Evolutionary conservation across 2,797 vertebrate genomes (phyloP), one percentile per base, ranked within the genome.

Genomic region (Denticeps clupeoides): DNA sequence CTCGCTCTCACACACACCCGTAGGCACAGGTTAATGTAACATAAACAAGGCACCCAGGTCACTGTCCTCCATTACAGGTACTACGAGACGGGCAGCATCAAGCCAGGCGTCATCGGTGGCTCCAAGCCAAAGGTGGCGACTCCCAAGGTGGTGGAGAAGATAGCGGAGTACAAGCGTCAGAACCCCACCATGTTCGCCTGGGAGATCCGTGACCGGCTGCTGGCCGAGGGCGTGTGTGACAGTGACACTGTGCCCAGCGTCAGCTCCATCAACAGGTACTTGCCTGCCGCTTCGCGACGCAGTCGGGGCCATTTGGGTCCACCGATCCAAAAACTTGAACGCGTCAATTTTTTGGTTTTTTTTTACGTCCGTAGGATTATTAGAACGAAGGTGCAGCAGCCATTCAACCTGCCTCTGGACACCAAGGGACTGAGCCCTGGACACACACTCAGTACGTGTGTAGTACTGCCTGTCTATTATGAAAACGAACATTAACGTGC

Each of bases 151-250:
- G 90, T 93, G 64, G 89, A 93, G 49, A 93, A 93, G 70, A 93
- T 93, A 1, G 89, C 89, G 0, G 90, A 92, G 24, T 93, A 92
- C 70, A 92, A 93, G 69, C 74, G 89, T 7, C 90, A 93, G 68
- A 93, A 92, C 50, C 90, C 90, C 2, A 92, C 90, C 45, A 91
- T 93, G 89, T 92, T 93, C 6, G 90, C 90, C 12, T 92, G 90
- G 90, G 90, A 93, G 71, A 93, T 93, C 65, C 71, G 89, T 31
- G 90, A 93, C 73, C 68, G 90, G 7, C 84, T 93, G 49, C 63
- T 93, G 66, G 80, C 89, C 0, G 89, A 93, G 60, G 88, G 86
- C 0, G 87, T 91, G 56, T 93, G 90, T 47, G 88, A 91, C 72
- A 77, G 82, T 0, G 89, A 92, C 78, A 92, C 87, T 0, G 90